Percentiles rank a stretch among this genome's conserved stretches.
Conservation (phyloP, 2,797 vertebrate genomes). For the Mionectes olivaceus region DNA sequence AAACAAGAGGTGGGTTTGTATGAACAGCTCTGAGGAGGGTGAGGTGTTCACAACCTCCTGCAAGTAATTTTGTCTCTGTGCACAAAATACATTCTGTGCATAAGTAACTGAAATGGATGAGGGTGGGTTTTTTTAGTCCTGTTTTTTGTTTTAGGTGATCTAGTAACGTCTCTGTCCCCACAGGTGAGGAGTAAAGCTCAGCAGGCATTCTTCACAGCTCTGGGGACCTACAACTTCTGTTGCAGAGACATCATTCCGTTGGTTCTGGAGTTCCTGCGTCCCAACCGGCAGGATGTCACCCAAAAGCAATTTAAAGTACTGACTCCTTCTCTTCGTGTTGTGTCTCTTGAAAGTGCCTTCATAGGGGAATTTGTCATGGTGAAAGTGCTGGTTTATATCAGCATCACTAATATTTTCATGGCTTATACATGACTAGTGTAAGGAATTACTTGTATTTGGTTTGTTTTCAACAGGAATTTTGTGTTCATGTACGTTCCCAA, state of each 20-base stretch:
- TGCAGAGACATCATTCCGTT: slow-evolving; percentile 95
- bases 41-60: neutral
- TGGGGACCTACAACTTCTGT: slow-evolving; percentile 96
- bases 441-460: neutral
- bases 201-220: slow-evolving; percentile 90
- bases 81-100: neutral
- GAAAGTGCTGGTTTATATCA: neutral
- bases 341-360: neutral
- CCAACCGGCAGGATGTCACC: slow-evolving; percentile 85
- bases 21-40: neutral
- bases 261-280: slow-evolving; percentile 90
- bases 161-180: neutral
- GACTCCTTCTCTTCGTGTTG: neutral
- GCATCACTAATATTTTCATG: neutral
- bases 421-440: neutral
- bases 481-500: neutral
- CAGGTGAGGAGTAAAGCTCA: slow-evolving; percentile 97
- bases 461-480: neutral
- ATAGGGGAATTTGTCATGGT: neutral
- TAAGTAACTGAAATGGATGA: neutral
- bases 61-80: neutral
- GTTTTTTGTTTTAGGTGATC: neutral
- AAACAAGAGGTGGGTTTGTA: neutral
- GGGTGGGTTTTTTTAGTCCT: neutral
- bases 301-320: slow-evolving; percentile 97